Evolutionary conservation across 2,888 invertebrate species (phyloP).

Genomic region (Lamproptera curius): DNA sequence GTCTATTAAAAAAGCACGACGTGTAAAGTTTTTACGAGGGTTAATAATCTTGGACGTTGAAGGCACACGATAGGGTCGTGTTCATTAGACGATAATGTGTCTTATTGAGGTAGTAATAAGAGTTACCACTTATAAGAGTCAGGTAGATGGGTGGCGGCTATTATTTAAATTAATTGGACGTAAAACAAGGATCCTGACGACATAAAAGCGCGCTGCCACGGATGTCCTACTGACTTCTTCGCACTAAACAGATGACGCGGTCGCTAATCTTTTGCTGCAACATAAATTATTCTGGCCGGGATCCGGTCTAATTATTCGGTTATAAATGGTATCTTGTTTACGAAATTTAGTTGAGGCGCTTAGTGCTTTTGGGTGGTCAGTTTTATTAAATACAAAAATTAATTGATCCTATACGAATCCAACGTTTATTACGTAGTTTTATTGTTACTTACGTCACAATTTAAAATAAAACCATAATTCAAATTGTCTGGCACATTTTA

Average conservation of each 20-base stretch:
- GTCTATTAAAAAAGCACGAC: slow-evolving; percentile 10
- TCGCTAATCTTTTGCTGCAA: slow-evolving; percentile 15
- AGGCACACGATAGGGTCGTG: slow-evolving; percentile 12
- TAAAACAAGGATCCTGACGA: slow-evolving; percentile 61
- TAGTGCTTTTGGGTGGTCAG: no score
- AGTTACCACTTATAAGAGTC: no score
- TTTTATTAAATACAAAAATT: no score
- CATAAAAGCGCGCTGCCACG: slow-evolving; percentile 56
- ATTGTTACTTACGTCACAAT: no score
- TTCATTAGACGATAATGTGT: no score
- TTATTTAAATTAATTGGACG: slow-evolving; percentile 76
- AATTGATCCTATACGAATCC: no score
- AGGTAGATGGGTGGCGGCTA: slow-evolving; percentile 67
- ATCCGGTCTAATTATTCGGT: background rate
- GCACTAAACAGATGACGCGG: slow-evolving; percentile 21
- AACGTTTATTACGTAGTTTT: no score
- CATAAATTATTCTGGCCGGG: slow-evolving; percentile 17
- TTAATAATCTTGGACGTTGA: slow-evolving; percentile 20
- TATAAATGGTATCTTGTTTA: no score
- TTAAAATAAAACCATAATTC: no score
- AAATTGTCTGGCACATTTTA: no score
- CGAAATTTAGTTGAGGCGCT: no score
- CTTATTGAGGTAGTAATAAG: no score
- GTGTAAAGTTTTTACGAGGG: slow-evolving; percentile 21
- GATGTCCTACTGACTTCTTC: slow-evolving; percentile 36